Evolutionary conservation across 1,140 invertebrate species (phyloP).

Genomic region (Cherax quadricarinatus): DNA sequence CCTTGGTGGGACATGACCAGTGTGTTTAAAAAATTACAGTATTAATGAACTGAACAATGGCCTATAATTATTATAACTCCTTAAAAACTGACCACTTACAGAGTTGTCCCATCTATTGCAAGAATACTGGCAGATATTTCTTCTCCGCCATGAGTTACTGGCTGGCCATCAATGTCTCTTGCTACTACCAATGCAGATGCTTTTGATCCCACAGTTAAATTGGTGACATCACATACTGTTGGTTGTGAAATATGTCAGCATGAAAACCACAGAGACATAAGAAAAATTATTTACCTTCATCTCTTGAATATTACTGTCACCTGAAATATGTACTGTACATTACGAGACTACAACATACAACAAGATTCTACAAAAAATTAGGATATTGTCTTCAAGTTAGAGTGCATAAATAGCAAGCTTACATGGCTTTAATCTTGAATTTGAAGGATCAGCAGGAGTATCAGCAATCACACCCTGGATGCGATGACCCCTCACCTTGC

Average conservation of each 20-base stretch:
- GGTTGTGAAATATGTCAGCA: too few species aligned
- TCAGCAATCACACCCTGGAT: slow-evolving; percentile 75
- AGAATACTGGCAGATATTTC: slow-evolving; percentile 77
- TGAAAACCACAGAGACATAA: background rate
- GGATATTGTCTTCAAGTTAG: too few species aligned
- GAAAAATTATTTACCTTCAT: too few species aligned
- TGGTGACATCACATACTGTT: slow-evolving; percentile 40
- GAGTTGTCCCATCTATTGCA: background rate
- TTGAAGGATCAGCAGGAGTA: slow-evolving; percentile 75
- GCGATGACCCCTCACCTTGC: slow-evolving; percentile 73
- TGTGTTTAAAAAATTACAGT: too few species aligned
- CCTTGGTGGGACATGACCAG: too few species aligned
- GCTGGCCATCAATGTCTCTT: slow-evolving; percentile 67
- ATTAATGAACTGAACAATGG: too few species aligned
- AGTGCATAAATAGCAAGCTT: background rate
- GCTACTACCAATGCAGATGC: slow-evolving; percentile 23
- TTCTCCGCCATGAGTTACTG: slow-evolving; percentile 79
- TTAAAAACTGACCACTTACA: background rate
- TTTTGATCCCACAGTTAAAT: background rate
- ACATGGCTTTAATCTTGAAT: slow-evolving; percentile 74
- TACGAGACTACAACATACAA: too few species aligned
- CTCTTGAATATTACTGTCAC: too few species aligned
- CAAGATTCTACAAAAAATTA: too few species aligned
- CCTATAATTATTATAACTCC: too few species aligned
- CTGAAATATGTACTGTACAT: too few species aligned